Conservation (phyloP, 1,140 invertebrate species). For the Drosophila chauvacae region DNA sequence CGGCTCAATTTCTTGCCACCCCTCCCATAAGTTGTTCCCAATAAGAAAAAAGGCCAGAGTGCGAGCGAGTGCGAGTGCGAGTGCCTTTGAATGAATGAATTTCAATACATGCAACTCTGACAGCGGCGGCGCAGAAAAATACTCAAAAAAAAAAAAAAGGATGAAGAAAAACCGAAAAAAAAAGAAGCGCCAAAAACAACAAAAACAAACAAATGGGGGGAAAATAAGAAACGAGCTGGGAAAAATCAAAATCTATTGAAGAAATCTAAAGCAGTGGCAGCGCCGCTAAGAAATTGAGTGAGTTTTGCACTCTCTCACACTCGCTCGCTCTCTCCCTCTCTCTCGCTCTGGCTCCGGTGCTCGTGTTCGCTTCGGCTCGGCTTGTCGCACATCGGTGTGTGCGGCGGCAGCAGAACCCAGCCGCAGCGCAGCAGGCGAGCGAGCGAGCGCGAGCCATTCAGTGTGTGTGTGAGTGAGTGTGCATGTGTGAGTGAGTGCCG, state of each 20-base stretch:
- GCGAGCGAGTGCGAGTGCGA: slow-evolving; percentile 43
- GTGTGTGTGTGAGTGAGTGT: not conserved
- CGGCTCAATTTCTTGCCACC: slow-evolving; percentile 62
- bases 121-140: slow-evolving; percentile 79
- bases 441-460: not conserved
- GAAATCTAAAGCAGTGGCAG: slow-evolving; percentile 67
- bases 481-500: not conserved
- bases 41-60: slow-evolving; percentile 70
- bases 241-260: slow-evolving; percentile 79
- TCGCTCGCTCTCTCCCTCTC: slow-evolving; percentile 3
- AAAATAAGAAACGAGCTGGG: slow-evolving; percentile 61
- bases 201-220: slow-evolving; percentile 14
- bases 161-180: slow-evolving; percentile 6
- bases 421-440: slow-evolving; percentile 8
- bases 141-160: slow-evolving; percentile 46
- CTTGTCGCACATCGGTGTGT: slow-evolving; percentile 1
- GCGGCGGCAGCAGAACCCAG: not conserved
- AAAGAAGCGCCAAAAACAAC: slow-evolving; percentile 1
- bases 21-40: slow-evolving; percentile 69
- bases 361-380: slow-evolving; percentile 9
- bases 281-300: slow-evolving; percentile 62
- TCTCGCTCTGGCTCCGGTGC: slow-evolving; percentile 2
- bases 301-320: slow-evolving; percentile 7
- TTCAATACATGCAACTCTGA: slow-evolving; percentile 82
- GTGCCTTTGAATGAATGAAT: slow-evolving; percentile 78